phyloP scores from a whole-genome alignment of 2,113 vertebrate genomes.

The Oreochromis aureus region DNA sequence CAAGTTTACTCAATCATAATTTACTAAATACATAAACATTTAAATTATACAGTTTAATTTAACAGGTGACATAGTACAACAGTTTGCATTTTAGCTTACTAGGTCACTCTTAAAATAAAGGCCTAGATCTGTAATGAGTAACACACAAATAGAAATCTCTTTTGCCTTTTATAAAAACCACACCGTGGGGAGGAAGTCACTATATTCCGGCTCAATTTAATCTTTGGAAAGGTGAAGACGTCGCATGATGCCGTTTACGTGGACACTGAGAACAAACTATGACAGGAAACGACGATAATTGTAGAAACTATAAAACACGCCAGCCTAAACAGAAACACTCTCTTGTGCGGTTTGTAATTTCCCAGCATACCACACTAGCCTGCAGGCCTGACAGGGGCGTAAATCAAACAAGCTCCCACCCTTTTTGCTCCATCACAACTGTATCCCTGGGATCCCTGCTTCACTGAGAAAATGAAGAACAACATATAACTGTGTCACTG shows the following conservation, averaged over 20 bases:
- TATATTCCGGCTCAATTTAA: neutral
- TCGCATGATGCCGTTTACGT: neutral
- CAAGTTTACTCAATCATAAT: neutral
- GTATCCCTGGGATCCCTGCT: neutral
- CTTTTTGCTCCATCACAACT: neutral
- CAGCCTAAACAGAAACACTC: neutral
- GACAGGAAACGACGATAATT: neutral
- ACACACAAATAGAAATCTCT: neutral
- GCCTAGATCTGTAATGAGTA: neutral
- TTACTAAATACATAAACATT: neutral
- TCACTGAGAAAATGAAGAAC: slow-evolving; percentile 9
- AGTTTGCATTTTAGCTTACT: neutral
- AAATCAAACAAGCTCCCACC: neutral
- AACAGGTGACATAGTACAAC: neutral
- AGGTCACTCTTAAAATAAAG: neutral
- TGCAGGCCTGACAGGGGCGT: neutral
- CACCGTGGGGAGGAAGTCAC: neutral
- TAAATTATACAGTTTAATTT: neutral
- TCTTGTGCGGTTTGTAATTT: neutral
- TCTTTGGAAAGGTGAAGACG: neutral
- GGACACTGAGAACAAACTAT: neutral
- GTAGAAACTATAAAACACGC: neutral
- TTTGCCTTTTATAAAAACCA: neutral
- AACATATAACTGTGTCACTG: neutral
- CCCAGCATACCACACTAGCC: neutral